phyloP scores from a whole-genome alignment of 1,140 invertebrate genomes.

The Aleiodes sp. region DNA sequence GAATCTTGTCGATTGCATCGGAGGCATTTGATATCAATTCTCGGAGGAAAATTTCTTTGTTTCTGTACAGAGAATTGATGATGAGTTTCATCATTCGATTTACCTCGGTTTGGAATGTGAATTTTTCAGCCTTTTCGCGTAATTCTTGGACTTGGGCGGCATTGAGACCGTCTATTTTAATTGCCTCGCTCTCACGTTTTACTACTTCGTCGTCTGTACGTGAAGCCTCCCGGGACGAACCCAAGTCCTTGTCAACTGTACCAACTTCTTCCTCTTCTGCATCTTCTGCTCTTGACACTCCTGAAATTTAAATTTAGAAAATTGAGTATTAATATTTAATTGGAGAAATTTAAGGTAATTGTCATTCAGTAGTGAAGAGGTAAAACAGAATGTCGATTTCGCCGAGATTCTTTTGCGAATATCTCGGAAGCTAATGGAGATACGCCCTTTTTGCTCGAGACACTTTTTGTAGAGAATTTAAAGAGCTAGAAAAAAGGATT shows the following conservation, averaged over 20 bases:
- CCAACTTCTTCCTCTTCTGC: slow-evolving; percentile 61
- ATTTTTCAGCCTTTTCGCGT: slow-evolving; percentile 91
- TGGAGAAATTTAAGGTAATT: too few relatives aligned
- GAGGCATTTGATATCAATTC: slow-evolving; percentile 98
- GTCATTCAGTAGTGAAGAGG: slow-evolving; percentile 11
- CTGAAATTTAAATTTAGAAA: slow-evolving; percentile 41
- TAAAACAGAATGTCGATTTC: too few relatives aligned
- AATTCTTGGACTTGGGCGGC: slow-evolving; percentile 94
- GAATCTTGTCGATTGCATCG: slow-evolving; percentile 95
- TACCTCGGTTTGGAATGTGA: slow-evolving; percentile 95
- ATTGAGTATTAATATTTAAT: too few relatives aligned
- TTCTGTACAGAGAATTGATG: slow-evolving; percentile 97
- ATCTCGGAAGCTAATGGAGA: too few relatives aligned
- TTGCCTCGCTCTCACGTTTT: slow-evolving; percentile 93
- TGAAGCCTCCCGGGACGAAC: slow-evolving; percentile 82
- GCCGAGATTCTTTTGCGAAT: too few relatives aligned
- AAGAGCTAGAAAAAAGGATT: too few relatives aligned
- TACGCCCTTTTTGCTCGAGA: too few relatives aligned
- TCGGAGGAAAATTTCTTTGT: slow-evolving; percentile 98
- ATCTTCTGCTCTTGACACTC: slow-evolving; percentile 54
- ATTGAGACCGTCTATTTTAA: slow-evolving; percentile 95
- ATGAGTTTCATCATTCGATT: slow-evolving; percentile 99
- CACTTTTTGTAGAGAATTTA: too few relatives aligned
- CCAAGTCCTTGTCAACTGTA: slow-evolving; percentile 78
- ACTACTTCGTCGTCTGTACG: slow-evolving; percentile 86